Base-by-base conservation (phyloP, 2,113 vertebrate species). In the rabbit (Oryctolagus cuniculus) region DNA sequence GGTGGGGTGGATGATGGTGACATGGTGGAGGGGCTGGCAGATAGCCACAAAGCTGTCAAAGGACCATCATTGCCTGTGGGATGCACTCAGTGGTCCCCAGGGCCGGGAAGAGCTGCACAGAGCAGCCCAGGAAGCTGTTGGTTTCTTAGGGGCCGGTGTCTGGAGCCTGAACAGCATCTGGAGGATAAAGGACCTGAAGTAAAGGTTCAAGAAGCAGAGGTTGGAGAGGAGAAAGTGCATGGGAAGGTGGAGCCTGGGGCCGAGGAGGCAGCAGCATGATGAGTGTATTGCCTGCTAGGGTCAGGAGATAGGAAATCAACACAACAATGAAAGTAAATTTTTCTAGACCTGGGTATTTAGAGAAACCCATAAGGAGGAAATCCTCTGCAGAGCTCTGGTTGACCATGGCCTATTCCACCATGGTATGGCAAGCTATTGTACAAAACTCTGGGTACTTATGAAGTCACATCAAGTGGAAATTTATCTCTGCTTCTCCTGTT, bases 141-240 rank as follows among this genome's bases (percentile, higher is more conserved):
- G 87, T 85, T 67, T 91, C 16, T 12, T 58, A 15, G 15, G 93
- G 67, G 31, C 58, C 77, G 5, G 44, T 44, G 44, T 44, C 86
- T 92, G 80, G 72, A 94, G 94, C 73, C 92, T 79, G 77, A 53
- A 0, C 66, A 93, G 31, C 89, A 91, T 90, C 90, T 95, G 89
- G 25, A 74, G 87, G 44, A 88, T 51, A 67, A n/a, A 93, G 78
- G 82, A 38, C 38, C 38, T 95, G 69, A 94, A 92, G 82, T 82
- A 84, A 81, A 95, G 89, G 49, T 91, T 89, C 74, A 91, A 3
- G 87, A 90, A 95, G 67, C 86, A 94, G 89, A 93, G 90, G 63
- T 88, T 93, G 16, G 85, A 92, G 83, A 96, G 91, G 61, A 96
- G 95, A 36, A 95, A 92, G 88, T 96, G 93, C 90, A 92, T 84